Conservation (phyloP, 2,888 invertebrate genomes). For the Erebia aethiops region DNA sequence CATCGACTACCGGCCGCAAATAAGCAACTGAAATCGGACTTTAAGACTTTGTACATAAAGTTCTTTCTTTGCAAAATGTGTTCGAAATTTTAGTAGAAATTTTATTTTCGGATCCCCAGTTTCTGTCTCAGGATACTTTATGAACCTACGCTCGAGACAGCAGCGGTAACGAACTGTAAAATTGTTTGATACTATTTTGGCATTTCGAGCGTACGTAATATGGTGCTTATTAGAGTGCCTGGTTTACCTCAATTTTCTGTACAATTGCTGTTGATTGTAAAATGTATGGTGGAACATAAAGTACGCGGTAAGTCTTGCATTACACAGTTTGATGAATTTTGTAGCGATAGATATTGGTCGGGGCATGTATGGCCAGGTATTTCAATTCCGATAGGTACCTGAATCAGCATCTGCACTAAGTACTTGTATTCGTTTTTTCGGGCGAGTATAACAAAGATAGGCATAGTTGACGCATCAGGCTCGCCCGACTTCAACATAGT, state of each 20-base stretch:
- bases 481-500: too few species aligned
- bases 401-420: neutral
- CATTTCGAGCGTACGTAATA: constrained; percentile 24
- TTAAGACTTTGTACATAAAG: constrained; percentile 38
- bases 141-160: constrained; percentile 48
- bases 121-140: constrained; percentile 64
- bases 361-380: constrained; percentile 22
- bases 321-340: constrained; percentile 34
- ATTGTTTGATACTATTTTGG: constrained; percentile 35
- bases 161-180: constrained; percentile 36
- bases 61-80: constrained; percentile 39
- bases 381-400: constrained; percentile 17
- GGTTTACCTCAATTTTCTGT: constrained; percentile 42
- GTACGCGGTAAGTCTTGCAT: constrained; percentile 31
- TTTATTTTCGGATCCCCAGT: constrained; percentile 57
- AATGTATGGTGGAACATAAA: constrained; percentile 31
- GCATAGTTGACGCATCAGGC: too few species aligned
- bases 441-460: too few species aligned
- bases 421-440: neutral
- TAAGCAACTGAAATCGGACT: constrained; percentile 27
- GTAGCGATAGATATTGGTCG: constrained; percentile 32
- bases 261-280: constrained; percentile 53
- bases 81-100: constrained; percentile 56
- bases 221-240: constrained; percentile 28
- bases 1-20: constrained; percentile 30